Base-by-base conservation (phyloP, 2,888 invertebrate genomes). In the Sympetrum striolatum region DNA sequence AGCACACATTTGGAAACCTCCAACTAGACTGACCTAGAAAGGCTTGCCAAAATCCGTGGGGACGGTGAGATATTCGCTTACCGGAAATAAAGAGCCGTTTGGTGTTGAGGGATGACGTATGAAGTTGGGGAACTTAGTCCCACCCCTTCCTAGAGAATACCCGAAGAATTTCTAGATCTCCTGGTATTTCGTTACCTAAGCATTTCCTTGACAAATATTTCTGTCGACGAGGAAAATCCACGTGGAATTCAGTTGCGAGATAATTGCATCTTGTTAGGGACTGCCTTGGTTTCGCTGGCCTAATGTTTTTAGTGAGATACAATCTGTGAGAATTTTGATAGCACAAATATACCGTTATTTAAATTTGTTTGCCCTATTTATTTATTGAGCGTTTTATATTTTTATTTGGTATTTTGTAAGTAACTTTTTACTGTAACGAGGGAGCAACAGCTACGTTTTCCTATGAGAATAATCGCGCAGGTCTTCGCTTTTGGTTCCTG, bases 11-110 rank as follows among this genome's bases (percentile, higher is more conserved):
- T 73, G 73, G 73, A 73, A 73, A 73, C 73, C 53, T 31, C 31
- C 73, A 73, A 73, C 73, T 31, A 73, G 37, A 37, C 60, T 64
- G 86, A 86, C 86, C 86, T 60, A 86, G 86, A 86, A 86, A 86
- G 39, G 58, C 58, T 35, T 86, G 86, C 86, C 86, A 86, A 86
- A 82, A 86, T 60, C 35, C 12, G 73, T 73, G 31, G 31, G 73
- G 73, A 73, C 31, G 73, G 73, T 53, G 53, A 73, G 73, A 31
- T 73, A 73, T 73, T 73, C 73, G 73, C 73, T 73, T 73, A 73
- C 73, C 73, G 73, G 73, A 73, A 73, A 73, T 73, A 73, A 73
- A 73, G 31, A 31, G 22, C 31, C 73, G 73, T n/a, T 25, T 14
- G 73, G 25, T 73, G 73, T 25, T 25, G 25, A 73, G 73, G 73